Conservation (phyloP, 2,113 vertebrate species). For the Urocynchramus pylzowi region DNA sequence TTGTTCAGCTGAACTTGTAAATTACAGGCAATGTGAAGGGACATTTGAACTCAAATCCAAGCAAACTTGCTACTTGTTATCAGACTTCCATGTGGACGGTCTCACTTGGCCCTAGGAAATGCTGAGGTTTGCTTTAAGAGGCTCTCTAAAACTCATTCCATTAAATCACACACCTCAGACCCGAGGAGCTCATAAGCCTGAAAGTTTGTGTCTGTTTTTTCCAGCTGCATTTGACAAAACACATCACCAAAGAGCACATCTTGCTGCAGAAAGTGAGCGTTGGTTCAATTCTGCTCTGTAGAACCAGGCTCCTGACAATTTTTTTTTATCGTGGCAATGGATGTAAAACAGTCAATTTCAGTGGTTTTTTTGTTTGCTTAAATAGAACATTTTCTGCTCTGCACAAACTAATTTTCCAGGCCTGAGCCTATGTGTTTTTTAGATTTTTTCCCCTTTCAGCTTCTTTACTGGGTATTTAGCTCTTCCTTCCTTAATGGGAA, state of each 20-base stretch:
- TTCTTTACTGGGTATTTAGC: slow-evolving; percentile 33
- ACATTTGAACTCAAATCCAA: neutral
- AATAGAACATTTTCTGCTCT: neutral
- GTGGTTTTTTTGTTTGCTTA: neutral
- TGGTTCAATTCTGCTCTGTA: neutral
- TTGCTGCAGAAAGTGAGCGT: neutral
- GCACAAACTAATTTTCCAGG: slow-evolving; percentile 20
- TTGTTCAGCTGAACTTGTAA: neutral
- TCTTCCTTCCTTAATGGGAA: slow-evolving; percentile 37
- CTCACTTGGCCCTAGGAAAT: neutral
- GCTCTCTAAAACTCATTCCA: neutral
- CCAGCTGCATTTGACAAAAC: neutral
- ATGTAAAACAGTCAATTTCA: neutral
- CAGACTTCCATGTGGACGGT: neutral
- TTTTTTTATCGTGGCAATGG: neutral
- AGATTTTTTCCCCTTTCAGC: neutral
- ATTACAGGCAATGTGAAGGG: neutral
- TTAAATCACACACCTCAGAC: neutral
- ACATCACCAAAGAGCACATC: neutral
- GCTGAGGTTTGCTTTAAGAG: neutral
- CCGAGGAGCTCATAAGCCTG: neutral
- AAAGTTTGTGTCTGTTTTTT: neutral
- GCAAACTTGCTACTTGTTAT: neutral
- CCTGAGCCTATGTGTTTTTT: neutral
- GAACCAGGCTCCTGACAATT: neutral